Evolutionary conservation across 2,797 vertebrate genomes (phyloP).

Genomic region (Acanthurus tractus): DNA sequence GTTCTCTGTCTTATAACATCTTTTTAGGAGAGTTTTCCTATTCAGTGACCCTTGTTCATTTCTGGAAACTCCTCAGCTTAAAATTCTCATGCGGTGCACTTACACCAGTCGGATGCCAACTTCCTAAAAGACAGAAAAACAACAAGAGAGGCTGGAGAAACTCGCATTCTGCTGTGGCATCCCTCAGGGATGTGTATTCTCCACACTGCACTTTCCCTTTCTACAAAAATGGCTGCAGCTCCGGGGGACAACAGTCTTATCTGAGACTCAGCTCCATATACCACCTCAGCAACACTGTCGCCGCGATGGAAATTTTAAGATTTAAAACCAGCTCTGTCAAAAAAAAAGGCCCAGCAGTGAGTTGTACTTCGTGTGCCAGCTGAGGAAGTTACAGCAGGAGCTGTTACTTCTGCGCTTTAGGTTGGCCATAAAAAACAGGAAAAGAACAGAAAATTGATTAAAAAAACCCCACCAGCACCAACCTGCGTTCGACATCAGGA

Average conservation of each 20-base stretch:
- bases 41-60: conserved; percentile 1
- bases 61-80: background rate
- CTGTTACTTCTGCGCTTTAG: background rate
- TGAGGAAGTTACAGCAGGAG: background rate
- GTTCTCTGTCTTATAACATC: conserved; percentile 22
- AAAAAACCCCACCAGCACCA: conserved; percentile 2
- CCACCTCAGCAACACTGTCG: background rate
- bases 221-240: conserved; percentile 6
- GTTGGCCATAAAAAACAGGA: background rate
- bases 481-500: background rate
- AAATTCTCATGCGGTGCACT: background rate
- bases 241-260: background rate
- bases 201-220: conserved; percentile 15
- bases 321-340: conserved; percentile 1
- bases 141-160: background rate
- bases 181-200: conserved; percentile 4
- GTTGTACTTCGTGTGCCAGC: conserved; percentile 3
- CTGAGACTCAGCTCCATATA: conserved; percentile 6
- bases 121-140: conserved; percentile 2
- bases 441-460: background rate
- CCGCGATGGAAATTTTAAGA: background rate
- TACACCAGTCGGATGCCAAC: background rate
- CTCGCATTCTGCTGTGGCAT: background rate
- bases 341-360: conserved; percentile 5
- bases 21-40: conserved; percentile 19